Evolutionary conservation across 2,797 vertebrate species (phyloP), one percentile per base, ranked within the genome.

Genomic region (Cossypha heuglini): DNA sequence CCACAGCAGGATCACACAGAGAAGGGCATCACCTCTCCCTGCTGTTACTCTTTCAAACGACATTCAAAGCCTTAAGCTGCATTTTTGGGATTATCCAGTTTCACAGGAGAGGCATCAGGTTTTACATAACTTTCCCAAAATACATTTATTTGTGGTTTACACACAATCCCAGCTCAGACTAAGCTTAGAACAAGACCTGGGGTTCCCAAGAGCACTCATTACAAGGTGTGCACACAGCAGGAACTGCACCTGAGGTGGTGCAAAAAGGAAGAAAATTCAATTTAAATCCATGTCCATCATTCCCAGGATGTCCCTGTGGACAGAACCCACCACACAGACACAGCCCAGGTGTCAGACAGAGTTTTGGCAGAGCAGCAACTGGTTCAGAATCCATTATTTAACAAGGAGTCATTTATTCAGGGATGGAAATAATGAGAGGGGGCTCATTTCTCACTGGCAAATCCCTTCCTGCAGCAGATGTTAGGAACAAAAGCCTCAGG

Each of bases 381-480:
- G 33, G 5, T 68, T 77, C 31, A 45, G 66, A 83, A 46, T 55
- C 84, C 43, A 33, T 42, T 42, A 18, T 66, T 84, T 69, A 88
- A 97, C 16, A 83, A 86, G 51, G 28, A 62, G 13, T 45, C 58
- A 31, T 86, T 92, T 73, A 75, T 73, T n/a, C 51, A 9, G 11
- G 59, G 38, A 26, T n/a, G 63, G 74, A 85, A 89, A 66, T 52
- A 87, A 71, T 6, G 28, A 93, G 35, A 86, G n/a, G 24, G 16
- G 19, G 33, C 33, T 90, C 86, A 17, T 76, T 95, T 81, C 79
- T 92, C 71, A 28, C 55, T 63, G 59, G 62, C 33, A 81, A 31
- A 72, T 25, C 49, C 63, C 28, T 51, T 24, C 29, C 16, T 92
- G 80, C 43, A 96, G 80, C 90, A 95, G 79, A 37, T 73, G 63